Evolutionary conservation across 2,797 vertebrate genomes (phyloP), one percentile per base, ranked within the genome.

Genomic region (Amblyopsis hoosieri): DNA sequence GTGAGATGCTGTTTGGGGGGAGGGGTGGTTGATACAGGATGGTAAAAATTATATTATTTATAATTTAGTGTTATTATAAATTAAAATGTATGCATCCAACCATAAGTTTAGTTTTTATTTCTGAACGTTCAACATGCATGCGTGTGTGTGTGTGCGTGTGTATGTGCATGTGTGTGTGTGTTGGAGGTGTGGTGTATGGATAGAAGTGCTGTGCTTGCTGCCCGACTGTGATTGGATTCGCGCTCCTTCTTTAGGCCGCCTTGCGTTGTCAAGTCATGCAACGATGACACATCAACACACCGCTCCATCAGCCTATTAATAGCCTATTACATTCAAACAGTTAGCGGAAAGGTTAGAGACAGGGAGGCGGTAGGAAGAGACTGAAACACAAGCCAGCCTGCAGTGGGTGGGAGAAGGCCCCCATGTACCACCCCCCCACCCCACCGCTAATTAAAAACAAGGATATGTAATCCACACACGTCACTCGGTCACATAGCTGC

Each of bases 391-490:
- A 88, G 85, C 79, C 62, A 72, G 71, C 29, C 52, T 57, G 55
- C 53, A 57, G 58, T 64, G 74, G 65, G 59, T 78, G 75, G 60
- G 75, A 71, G 72, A 79, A 69, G 67, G 74, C 61, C 72, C 37
- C 46, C 37, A 42, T 77, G 74, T 82, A 74, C 72, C 79, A 2
- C 19, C 19, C 72, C 79, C 19, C 19, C 19, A 1, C 19, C 19
- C 87, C 84, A 76, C 71, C 81, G 69, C 84, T 90, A 90, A 92
- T 91, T 92, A 90, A 89, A 72, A 89, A 89, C 72, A 77, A 80
- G 86, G 85, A 87, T 89, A 87, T 90, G 86, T 90, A 90, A 89
- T 88, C 82, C 81, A 74, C 86, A 88, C 86, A 87, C 72, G 85
- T 90, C 83, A 74, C 86, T 85, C 74, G 89, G 87, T 83, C 88